These are phyloP conservation scores for Ischnura elegans DNA, from an alignment of 2,888 invertebrate genomes.

Conservation along the genomic window DNA sequence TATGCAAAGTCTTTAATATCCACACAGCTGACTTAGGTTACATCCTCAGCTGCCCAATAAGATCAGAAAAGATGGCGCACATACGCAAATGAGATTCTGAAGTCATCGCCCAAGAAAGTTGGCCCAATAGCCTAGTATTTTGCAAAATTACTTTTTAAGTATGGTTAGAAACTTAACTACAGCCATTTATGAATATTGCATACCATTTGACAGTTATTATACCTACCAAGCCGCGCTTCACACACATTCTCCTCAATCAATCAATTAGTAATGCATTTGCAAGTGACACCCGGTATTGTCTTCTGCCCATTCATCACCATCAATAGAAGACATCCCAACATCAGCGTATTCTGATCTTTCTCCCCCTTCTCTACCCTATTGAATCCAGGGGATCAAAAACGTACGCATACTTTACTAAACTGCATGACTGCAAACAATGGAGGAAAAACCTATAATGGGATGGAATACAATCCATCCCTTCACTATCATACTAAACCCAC, in stretches of 20 bases:
- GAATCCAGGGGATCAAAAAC: background rate
- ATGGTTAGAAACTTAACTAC: background rate
- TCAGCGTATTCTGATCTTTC: background rate
- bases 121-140: background rate
- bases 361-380: background rate
- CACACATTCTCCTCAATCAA: conserved; percentile 53
- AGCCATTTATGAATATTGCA: background rate
- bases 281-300: conserved; percentile 54
- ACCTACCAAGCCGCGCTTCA: conserved; percentile 15
- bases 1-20: background rate
- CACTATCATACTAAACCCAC: background rate
- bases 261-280: conserved; percentile 47
- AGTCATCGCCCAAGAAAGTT: no score
- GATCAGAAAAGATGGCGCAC: no score
- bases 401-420: background rate
- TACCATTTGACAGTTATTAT: conserved; percentile 2
- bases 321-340: conserved; percentile 5
- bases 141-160: background rate
- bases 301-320: conserved; percentile 62
- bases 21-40: no score
- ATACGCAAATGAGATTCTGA: no score
- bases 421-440: background rate
- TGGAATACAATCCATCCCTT: background rate
- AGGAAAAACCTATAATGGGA: background rate
- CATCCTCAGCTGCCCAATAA: no score